These are phyloP conservation scores for Phengaris arion DNA, from an alignment of 2,888 invertebrate genomes.

Conservation along the genomic window DNA sequence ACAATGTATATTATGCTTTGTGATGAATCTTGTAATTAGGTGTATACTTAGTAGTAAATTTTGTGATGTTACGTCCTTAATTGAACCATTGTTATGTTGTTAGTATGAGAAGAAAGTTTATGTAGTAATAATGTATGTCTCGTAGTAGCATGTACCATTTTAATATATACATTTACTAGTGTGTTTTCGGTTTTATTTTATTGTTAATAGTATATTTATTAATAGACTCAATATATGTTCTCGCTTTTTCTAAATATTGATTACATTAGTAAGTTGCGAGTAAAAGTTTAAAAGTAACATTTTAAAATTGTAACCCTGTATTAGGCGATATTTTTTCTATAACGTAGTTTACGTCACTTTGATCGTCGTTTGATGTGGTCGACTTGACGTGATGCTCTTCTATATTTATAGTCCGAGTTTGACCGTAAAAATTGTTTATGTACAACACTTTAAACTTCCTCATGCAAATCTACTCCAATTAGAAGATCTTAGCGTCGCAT, in stretches of 20 bases:
- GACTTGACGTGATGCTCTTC: not conserved
- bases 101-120: conserved; percentile 22
- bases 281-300: too few relatives aligned
- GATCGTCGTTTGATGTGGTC: not conserved
- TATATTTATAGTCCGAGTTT: not conserved
- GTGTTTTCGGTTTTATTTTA: conserved; percentile 1
- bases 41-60: conserved; percentile 14
- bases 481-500: conserved; percentile 26
- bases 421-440: conserved; percentile 19
- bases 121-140: conserved; percentile 23
- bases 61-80: conserved; percentile 20
- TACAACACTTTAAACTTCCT: not conserved
- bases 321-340: not conserved
- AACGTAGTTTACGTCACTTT: not conserved
- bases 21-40: conserved; percentile 20
- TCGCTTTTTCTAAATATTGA: too few relatives aligned
- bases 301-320: not conserved
- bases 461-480: conserved; percentile 29
- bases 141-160: conserved; percentile 27
- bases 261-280: too few relatives aligned
- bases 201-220: not conserved
- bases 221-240: not conserved
- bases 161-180: conserved; percentile 26
- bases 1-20: conserved; percentile 27
- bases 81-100: conserved; percentile 25